Base-by-base conservation (phyloP, 2,888 invertebrate genomes). In the Junonia oenone region DNA sequence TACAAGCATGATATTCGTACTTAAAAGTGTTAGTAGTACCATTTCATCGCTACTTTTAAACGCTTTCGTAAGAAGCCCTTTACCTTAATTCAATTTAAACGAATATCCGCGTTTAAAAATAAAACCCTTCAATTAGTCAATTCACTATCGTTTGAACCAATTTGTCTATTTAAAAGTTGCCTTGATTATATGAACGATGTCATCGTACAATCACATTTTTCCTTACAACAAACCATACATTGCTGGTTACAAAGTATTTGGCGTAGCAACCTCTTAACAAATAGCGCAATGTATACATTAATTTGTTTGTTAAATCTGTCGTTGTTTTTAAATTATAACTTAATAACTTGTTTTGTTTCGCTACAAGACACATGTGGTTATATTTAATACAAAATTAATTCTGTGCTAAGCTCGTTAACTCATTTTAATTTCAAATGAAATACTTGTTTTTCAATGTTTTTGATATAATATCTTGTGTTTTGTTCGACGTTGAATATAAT, bases 121-220 rank as follows among this genome's bases (percentile, higher is more conserved):
- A 82, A 22, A 77, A 72, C 70, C 63, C 56, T 69, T 65, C 76
- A 81, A 82, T 83, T 81, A 80, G 72, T 68, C 77, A 78, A 78
- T 77, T 69, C 73, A 72, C 53, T 61, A 35, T 56, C 68, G 59
- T 64, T 82, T 83, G 76, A 72, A 70, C 63, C 75, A 73, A 79
- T 78, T 76, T 61, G 63, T 58, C 56, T 60, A 58, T 60, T 43
- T n/a, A 38, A 22, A 43, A 43, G 8, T 6, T 17, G 13, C 43
- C 43, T 26, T 26, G 1, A 43, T 26, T 43, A 43, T 26, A 26
- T 26, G 11, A 40, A 19, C n/a, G 26, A 2, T 22, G 22, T 14
- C n/a, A 43, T 6, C n/a, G 6, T n/a, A 2, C 8, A 6, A 3
- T 6, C 5, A 13, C 13, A 13, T 6, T 43, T 8, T 6, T 4